Conservation (phyloP, 2,797 vertebrate genomes). For the Amblyopsis hoosieri region DNA sequence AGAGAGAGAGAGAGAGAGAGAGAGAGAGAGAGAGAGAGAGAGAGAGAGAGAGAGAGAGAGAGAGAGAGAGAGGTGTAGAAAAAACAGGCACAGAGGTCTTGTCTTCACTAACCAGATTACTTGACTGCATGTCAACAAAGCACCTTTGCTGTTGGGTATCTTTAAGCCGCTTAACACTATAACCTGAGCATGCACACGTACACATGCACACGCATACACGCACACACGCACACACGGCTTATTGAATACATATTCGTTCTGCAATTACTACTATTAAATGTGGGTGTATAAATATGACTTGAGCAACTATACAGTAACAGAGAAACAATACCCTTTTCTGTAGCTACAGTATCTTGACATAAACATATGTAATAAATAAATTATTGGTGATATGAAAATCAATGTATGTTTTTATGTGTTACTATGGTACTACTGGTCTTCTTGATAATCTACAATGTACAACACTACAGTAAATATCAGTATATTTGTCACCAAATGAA, state of each 20-base stretch:
- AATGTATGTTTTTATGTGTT: no score
- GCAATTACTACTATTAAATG: no score
- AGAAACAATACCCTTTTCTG: conserved; percentile 4
- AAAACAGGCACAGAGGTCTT: background rate
- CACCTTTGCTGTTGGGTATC: conserved; percentile 61
- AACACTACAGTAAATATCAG: no score
- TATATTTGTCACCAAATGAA: no score
- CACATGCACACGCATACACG: no score
- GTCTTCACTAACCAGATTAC: conserved; percentile 61
- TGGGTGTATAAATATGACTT: conserved; percentile 8
- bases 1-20: background rate
- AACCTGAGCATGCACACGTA: conserved; percentile 29
- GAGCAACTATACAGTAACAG: conserved; percentile 16
- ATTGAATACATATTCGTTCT: no score
- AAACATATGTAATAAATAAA: background rate
- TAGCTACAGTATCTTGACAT: no score
- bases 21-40: no score
- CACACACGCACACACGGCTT: no score
- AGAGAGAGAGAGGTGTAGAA: background rate
- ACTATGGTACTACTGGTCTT: no score
- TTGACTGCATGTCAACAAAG: conserved; percentile 68
- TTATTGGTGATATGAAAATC: no score
- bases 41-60: background rate
- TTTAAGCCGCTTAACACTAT: conserved; percentile 64
- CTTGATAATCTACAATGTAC: no score